Evolutionary conservation across 2,888 invertebrate genomes (phyloP).

Genomic region (Pristionchus japonicus): DNA sequence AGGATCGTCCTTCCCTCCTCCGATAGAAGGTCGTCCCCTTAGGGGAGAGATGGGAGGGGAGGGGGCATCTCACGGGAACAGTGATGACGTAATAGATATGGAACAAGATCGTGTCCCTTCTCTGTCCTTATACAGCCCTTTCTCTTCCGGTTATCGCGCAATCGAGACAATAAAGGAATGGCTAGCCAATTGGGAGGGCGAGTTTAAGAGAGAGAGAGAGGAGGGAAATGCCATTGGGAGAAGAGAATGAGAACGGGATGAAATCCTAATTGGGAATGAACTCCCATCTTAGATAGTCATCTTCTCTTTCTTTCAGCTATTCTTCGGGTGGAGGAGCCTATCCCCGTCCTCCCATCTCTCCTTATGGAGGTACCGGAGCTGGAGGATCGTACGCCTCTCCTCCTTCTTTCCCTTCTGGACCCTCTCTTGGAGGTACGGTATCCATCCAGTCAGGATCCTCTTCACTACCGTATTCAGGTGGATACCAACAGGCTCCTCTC

Average conservation of each 20-base stretch:
- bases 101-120: neutral
- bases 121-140: slow-evolving; percentile 23
- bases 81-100: neutral
- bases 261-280: neutral
- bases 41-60: too few species aligned
- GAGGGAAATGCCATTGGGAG: neutral
- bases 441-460: too few species aligned
- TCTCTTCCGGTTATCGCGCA: slow-evolving; percentile 34
- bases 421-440: slow-evolving; percentile 7
- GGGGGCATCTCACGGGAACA: neutral
- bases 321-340: neutral
- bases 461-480: too few species aligned
- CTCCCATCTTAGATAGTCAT: neutral
- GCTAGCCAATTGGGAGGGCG: slow-evolving; percentile 17
- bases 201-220: neutral
- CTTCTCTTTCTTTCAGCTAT: neutral
- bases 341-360: neutral
- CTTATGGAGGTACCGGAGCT: neutral
- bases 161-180: slow-evolving; percentile 33
- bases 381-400: slow-evolving; percentile 31
- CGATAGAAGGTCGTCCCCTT: neutral
- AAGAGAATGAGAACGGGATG: neutral
- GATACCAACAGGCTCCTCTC: neutral
- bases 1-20: neutral
- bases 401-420: slow-evolving; percentile 3